Percentiles rank a stretch among this genome's conserved stretches.
phyloP scores from a whole-genome alignment of 2,113 vertebrate genomes.

The Bolborhynchus lineola region DNA sequence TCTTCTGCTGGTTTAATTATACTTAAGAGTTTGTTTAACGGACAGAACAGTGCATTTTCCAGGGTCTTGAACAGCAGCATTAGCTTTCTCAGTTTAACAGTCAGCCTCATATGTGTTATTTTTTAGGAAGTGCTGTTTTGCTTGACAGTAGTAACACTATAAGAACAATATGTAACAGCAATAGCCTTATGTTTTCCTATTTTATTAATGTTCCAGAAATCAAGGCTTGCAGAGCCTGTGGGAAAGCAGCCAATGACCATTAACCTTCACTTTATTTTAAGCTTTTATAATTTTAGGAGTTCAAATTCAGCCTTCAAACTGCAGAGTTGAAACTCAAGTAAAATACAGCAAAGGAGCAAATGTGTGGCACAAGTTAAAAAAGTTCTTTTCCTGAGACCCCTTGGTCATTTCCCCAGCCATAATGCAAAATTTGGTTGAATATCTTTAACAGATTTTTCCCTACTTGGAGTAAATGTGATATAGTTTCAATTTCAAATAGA shows the following conservation, averaged over 20 bases:
- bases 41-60: not conserved
- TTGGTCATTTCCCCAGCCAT: not conserved
- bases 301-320: not conserved
- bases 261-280: constrained; percentile 12
- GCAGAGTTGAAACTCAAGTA: not conserved
- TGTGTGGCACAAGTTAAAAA: not conserved
- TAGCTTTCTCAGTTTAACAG: not conserved
- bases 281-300: not conserved
- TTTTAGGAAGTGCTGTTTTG: not conserved
- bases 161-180: not conserved
- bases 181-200: not conserved
- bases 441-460: not conserved
- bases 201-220: not conserved
- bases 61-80: not conserved
- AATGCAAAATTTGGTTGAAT: not conserved
- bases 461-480: not conserved
- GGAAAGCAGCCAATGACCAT: not conserved
- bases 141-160: not conserved
- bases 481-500: not conserved
- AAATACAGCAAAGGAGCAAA: not conserved
- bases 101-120: not conserved
- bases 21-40: not conserved
- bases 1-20: not conserved
- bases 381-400: not conserved
- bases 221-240: not conserved